phyloP scores from a whole-genome alignment of 2,113 vertebrate species.

The Xenopus laevis region DNA sequence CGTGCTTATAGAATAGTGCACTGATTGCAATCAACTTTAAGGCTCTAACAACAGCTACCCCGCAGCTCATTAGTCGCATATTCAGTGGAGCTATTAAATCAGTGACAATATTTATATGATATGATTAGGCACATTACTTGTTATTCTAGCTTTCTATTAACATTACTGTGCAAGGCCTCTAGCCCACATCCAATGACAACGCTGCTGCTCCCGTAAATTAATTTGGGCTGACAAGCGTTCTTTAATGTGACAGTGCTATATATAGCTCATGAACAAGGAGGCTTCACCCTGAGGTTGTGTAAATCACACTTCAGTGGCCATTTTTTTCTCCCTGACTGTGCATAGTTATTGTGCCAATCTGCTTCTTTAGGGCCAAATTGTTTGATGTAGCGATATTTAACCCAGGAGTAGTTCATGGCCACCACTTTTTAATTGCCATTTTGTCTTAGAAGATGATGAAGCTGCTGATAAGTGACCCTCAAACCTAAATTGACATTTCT shows the following conservation, averaged over 20 bases:
- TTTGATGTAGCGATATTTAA: not conserved
- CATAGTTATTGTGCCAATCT: not conserved
- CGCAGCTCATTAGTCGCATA: conserved; percentile 40
- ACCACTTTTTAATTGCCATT: too few relatives aligned
- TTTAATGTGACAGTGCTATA: conserved; percentile 57
- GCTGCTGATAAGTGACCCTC: too few relatives aligned
- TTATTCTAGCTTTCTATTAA: conserved; percentile 49
- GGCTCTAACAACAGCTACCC: conserved; percentile 4
- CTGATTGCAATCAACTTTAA: too few relatives aligned
- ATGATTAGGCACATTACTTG: conserved; percentile 43
- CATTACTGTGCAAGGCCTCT: conserved; percentile 48
- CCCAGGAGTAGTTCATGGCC: too few relatives aligned
- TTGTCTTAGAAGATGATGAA: too few relatives aligned
- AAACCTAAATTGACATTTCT: too few relatives aligned
- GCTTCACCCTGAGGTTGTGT: conserved; percentile 52
- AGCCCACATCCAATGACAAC: too few relatives aligned
- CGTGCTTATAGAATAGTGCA: not conserved
- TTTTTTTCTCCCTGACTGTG: not conserved
- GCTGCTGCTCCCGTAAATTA: conserved; percentile 51
- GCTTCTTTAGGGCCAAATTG: not conserved
- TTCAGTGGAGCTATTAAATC: conserved; percentile 40
- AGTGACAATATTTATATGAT: conserved; percentile 49
- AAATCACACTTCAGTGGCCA: conserved; percentile 47
- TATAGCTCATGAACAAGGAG: conserved; percentile 54
- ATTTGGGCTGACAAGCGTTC: conserved; percentile 58